Conservation (phyloP, 2,797 vertebrate species). For the Lutjanus campechanus region DNA sequence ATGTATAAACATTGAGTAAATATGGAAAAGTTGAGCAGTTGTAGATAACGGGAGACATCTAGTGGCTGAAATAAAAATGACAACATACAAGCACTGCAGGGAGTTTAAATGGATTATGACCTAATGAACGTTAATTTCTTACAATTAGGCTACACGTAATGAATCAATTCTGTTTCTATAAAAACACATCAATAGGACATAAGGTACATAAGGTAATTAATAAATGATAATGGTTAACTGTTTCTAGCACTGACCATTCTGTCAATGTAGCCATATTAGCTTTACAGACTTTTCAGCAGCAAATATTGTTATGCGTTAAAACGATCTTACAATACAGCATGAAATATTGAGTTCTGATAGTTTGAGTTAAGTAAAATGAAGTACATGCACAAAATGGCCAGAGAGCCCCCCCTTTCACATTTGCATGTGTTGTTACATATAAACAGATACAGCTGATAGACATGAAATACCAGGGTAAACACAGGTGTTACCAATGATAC, state of each 20-base stretch:
- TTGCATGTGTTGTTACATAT: neutral
- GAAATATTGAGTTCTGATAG: neutral
- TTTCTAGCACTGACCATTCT: neutral
- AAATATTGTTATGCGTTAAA: neutral
- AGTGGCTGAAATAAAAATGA: slow-evolving; percentile 43
- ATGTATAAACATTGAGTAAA: neutral
- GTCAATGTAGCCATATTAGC: neutral
- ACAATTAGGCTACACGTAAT: too few relatives aligned
- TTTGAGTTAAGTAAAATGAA: neutral
- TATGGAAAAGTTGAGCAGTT: neutral
- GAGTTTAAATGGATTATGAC: neutral
- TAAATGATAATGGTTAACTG: neutral
- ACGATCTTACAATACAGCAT: neutral
- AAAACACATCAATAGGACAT: neutral
- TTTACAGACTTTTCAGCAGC: neutral
- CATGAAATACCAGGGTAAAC: too few relatives aligned
- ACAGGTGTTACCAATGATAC: too few relatives aligned
- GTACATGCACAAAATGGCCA: neutral
- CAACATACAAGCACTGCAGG: slow-evolving; percentile 8
- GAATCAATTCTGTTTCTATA: too few relatives aligned
- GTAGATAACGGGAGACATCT: slow-evolving; percentile 60
- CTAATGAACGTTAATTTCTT: too few relatives aligned
- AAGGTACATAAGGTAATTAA: neutral
- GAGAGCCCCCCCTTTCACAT: neutral
- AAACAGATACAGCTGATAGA: neutral